Conservation (phyloP, 2,113 vertebrate genomes). For the Sterna hirundo region DNA sequence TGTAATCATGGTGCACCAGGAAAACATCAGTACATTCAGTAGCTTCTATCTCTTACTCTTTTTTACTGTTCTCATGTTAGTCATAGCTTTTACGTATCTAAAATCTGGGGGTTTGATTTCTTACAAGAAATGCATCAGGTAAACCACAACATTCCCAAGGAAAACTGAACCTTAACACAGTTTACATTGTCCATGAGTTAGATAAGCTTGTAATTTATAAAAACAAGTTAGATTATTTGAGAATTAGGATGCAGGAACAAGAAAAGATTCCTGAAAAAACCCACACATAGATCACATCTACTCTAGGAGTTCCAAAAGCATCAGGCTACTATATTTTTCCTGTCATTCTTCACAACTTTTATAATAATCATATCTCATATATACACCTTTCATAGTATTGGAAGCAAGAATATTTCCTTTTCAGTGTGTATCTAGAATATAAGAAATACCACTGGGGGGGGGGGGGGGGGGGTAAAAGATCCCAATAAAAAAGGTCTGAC, state of each 20-base stretch:
- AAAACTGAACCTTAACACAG: background rate
- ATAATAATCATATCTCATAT: background rate
- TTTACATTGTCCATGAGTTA: background rate
- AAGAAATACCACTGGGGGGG: fast-evolving
- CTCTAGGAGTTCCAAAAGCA: background rate
- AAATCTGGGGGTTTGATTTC: background rate
- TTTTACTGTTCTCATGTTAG: background rate
- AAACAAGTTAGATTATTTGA: background rate
- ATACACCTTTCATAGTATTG: no score
- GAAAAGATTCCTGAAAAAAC: background rate
- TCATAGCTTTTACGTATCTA: background rate
- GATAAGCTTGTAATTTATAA: background rate
- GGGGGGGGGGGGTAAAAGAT: background rate
- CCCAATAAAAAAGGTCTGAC: background rate
- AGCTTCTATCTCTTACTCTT: background rate
- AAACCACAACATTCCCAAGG: background rate
- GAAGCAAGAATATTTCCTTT: background rate
- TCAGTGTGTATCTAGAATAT: background rate
- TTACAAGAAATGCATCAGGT: fast-evolving
- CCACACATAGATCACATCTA: background rate
- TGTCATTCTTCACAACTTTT: background rate
- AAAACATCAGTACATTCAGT: background rate
- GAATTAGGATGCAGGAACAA: background rate
- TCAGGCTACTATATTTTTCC: background rate
- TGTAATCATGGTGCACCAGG: background rate